phyloP scores from a whole-genome alignment of 1,140 invertebrate genomes.

The Rhagoletis zephyria region DNA sequence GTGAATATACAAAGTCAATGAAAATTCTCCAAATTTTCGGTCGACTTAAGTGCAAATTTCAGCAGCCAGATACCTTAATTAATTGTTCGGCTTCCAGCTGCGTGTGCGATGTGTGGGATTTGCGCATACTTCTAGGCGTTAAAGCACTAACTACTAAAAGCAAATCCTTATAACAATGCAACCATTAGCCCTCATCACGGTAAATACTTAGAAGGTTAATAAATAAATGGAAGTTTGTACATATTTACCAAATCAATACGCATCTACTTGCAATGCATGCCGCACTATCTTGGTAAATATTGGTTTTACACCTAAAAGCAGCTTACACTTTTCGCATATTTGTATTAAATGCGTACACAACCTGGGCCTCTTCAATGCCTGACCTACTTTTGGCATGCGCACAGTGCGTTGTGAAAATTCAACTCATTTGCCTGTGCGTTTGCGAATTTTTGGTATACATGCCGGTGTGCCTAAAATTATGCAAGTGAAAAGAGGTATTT shows the following conservation, averaged over 20 bases:
- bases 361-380: background rate
- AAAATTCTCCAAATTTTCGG: background rate
- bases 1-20: background rate
- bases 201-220: background rate
- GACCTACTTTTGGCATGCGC: background rate
- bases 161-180: background rate
- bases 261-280: background rate
- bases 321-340: background rate
- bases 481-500: background rate
- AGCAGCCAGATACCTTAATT: background rate
- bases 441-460: slow-evolving; percentile 5
- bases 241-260: background rate
- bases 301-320: slow-evolving; percentile 20
- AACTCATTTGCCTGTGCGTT: background rate
- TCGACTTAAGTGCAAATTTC: slow-evolving; percentile 25
- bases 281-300: background rate
- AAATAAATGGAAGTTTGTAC: background rate
- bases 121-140: slow-evolving; percentile 9
- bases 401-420: background rate
- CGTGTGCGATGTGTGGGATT: background rate
- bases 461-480: slow-evolving; percentile 29
- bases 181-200: background rate
- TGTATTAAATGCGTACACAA: background rate
- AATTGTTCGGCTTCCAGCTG: background rate
- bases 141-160: background rate